These are phyloP conservation scores for Callosobruchus maculatus DNA, from an alignment of 2,888 invertebrate genomes.

Conservation along the genomic window DNA sequence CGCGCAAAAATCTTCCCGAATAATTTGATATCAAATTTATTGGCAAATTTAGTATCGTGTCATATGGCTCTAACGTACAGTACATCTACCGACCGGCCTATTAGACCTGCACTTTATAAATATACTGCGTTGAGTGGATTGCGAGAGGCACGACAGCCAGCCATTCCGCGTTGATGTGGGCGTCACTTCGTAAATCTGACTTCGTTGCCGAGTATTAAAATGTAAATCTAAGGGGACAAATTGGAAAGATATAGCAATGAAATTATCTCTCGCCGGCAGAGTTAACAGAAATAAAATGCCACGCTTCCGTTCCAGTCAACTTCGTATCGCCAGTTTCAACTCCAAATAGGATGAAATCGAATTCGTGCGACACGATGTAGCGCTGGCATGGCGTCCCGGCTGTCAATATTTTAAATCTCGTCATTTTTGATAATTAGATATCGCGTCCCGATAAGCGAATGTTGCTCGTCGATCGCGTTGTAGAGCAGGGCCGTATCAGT, in stretches of 20 bases:
- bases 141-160: too few species aligned
- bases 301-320: neutral
- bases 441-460: neutral
- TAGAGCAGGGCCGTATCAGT: neutral
- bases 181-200: neutral
- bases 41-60: too few species aligned
- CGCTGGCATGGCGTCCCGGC: neutral
- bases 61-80: too few species aligned
- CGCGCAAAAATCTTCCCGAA: too few species aligned
- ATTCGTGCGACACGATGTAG: neutral
- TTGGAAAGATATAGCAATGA: neutral
- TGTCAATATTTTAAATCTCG: neutral
- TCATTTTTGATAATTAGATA: neutral
- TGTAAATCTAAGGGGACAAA: neutral
- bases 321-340: neutral
- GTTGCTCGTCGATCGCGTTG: neutral
- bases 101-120: too few species aligned
- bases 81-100: too few species aligned
- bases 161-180: neutral
- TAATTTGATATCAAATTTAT: too few species aligned
- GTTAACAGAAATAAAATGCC: neutral
- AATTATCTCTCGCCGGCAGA: neutral
- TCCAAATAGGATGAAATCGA: neutral
- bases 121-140: too few species aligned
- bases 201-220: neutral